Evolutionary conservation across 2,888 invertebrate genomes (phyloP), one percentile per base, ranked within the genome.

Genomic region (Ferdinandea cuprea): DNA sequence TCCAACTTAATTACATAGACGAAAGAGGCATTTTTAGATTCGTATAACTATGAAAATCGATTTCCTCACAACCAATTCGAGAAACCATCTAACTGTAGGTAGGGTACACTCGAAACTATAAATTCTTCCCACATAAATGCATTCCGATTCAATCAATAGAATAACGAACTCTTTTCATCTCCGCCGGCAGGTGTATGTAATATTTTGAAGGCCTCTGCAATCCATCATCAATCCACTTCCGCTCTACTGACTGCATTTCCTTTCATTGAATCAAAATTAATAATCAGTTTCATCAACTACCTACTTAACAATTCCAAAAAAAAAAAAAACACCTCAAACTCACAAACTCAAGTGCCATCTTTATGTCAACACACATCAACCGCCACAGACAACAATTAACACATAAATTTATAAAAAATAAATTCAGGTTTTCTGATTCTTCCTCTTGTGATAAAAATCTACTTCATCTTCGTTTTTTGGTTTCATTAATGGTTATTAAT

Each of bases 401-500:
- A 40, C 74, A 54, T 63, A 52, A 61, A 59, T 50, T 61, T 19
- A 42, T 35, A 21, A 42, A 50, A 56, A 54, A 37, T 2, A 0
- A 61, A 52, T 46, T 58, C 74, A 50, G 40, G 74, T 74, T 66
- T 15, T 21, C 15, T 8, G 42, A 17, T 11, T 28, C 59, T 59
- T 59, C 32, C 30, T 71, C 30, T 59, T 40, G 9, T 35, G 46
- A 58, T 59, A 25, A 25, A 69, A 28, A 50, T 40, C 15, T 56
- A 37, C 56, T 58, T 17, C 6, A 35, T 35, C 17, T 11, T 63
- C 6, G 3, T 28, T 52, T 42, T 48, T 56, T 52, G 15, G 40
- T 66, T 74, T 65, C 44, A 74, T 66, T 58, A 74, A 74, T 48
- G 65, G 66, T 66, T 74, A 66, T 74, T 58, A 74, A 74, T 58